Base-by-base conservation (phyloP, 2,797 vertebrate species). In the Cyclopterus lumpus region DNA sequence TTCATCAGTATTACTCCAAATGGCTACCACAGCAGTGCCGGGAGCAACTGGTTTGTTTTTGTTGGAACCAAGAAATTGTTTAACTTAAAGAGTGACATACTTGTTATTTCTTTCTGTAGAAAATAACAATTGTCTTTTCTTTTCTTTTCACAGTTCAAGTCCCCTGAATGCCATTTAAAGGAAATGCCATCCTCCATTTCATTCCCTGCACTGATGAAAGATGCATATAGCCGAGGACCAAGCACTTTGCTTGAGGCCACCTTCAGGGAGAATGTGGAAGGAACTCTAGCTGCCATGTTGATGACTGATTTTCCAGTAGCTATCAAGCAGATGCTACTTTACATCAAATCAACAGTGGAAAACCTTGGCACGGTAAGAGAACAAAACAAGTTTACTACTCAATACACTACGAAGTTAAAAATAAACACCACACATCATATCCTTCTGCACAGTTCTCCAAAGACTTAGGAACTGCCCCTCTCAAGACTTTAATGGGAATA, bases 321-420 rank as follows among this genome's bases (percentile, higher is more conserved):
- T 0, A 87, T 94, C 69, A 96, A 92, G 51, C 98, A 99, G 4
- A 86, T 95, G 30, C 92, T 99, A 77, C 94, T 99, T 0, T 99
- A 97, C 91, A 80, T 98, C 70, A 96, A 91, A 91, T 94, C 95
- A 59, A 92, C 94, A 0, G 95, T 97, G 89, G 96, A 97, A 48
- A 94, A 81, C 87, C 95, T 97, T 38, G 62, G 89, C 89, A 92
- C 42, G 76, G 98, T 99, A 91, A 93, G 95, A 73, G 2, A 16
- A 6, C 8, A 57, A 60, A 46, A 64, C n/a, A 49, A 51, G 7
- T 59, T 59, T 4, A 6, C 1, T 30, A 1, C 8, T 44, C 4
- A 2, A 6, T 48, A 18, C n/a, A 34, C 28, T 32, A 12, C 5
- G 2, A 18, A 8, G n/a, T n/a, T 12, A 22, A 42, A 67, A 24